A percentile compares a stretch with the other conserved stretches of the same genome.
Conservation (phyloP, 2,888 invertebrate genomes). For the Plebejus anna region DNA sequence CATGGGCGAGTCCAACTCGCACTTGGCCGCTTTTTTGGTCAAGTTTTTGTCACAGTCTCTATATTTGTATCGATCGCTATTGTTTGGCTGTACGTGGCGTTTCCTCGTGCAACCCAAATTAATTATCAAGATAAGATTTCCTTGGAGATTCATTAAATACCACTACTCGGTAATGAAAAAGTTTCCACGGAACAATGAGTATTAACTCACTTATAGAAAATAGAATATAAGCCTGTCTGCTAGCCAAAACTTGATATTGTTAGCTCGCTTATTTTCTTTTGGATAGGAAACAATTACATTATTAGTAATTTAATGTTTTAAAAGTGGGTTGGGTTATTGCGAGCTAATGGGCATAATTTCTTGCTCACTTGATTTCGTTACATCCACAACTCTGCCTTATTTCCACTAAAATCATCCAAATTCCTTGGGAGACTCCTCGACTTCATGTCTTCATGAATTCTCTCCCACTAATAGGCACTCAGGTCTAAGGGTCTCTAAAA, state of each 20-base stretch:
- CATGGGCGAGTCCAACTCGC: no score
- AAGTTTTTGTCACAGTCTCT: not conserved
- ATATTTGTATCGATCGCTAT: not conserved
- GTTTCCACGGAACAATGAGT: not conserved
- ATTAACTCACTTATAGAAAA: not conserved
- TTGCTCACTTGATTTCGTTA: not conserved
- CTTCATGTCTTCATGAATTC: not conserved
- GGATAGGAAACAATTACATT: not conserved
- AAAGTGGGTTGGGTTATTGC: not conserved
- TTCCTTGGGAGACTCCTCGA: not conserved
- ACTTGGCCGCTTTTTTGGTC: not conserved
- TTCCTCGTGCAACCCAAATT: constrained; percentile 5
- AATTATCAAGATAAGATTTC: constrained; percentile 10
- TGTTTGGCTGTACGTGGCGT: not conserved
- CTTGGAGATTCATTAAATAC: constrained; percentile 6
- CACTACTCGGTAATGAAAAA: not conserved
- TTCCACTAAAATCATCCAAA: not conserved
- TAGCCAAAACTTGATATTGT: not conserved
- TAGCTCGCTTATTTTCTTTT: no score
- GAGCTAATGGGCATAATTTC: not conserved
- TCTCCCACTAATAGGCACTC: not conserved
- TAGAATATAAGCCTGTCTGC: not conserved
- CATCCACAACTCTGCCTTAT: not conserved
- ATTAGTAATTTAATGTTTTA: not conserved
- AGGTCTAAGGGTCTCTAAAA: not conserved